These are phyloP conservation scores for Sitta europaea DNA, from an alignment of 2,113 vertebrate species.

Conservation along the genomic window DNA sequence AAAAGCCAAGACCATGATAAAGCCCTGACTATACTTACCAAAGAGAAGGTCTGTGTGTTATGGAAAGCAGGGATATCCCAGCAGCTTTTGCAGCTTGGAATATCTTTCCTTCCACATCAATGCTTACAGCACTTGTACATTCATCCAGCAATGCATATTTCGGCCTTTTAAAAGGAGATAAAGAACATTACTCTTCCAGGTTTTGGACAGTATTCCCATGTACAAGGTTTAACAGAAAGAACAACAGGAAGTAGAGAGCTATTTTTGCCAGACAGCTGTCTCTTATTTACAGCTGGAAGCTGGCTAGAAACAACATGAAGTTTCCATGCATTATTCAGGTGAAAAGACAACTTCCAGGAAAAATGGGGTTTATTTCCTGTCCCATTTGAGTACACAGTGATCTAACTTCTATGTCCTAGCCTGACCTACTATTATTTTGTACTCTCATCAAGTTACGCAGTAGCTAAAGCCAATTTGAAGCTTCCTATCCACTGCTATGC, in stretches of 20 bases:
- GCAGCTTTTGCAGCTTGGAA: conserved; percentile 93
- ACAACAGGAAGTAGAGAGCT: not conserved
- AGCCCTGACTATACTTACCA: conserved; percentile 78
- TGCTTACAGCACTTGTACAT: conserved; percentile 97
- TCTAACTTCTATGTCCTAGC: not conserved
- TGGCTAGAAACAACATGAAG: not conserved
- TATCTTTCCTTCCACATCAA: conserved; percentile 98
- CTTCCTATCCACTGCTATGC: not conserved
- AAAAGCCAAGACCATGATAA: not conserved
- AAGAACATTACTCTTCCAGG: conserved; percentile 5
- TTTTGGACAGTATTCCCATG: not conserved
- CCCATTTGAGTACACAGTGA: not conserved
- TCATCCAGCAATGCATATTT: conserved; percentile 96
- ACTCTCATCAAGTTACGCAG: not conserved
- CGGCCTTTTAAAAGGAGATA: conserved; percentile 76
- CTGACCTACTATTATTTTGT: not conserved
- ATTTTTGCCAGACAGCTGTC: not conserved
- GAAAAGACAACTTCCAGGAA: not conserved
- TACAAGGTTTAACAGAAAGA: not conserved
- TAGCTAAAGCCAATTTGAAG: not conserved
- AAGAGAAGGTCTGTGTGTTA: conserved; percentile 96
- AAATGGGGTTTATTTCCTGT: not conserved
- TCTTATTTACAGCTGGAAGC: not conserved
- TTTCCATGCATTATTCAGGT: not conserved
- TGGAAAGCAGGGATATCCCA: conserved; percentile 94